Base-by-base conservation (phyloP, 2,888 invertebrate genomes). In the Apeira syringaria region DNA sequence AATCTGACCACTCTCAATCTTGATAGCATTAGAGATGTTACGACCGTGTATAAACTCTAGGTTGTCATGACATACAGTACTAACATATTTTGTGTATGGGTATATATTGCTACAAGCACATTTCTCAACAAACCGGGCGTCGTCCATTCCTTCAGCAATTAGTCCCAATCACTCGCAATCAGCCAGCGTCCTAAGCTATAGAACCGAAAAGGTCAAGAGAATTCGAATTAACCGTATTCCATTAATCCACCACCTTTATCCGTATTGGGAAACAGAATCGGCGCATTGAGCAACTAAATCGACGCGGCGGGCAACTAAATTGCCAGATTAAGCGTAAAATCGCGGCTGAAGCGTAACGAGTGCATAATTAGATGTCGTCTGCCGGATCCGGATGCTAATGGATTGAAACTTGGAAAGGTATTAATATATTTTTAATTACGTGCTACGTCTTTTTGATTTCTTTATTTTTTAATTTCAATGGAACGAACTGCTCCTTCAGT, bases 241-340 rank as follows among this genome's bases (percentile, higher is more conserved):
- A 37, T 34, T 41, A 41, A 38, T 41, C 34, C 34, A n/a, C 35
- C 41, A 37, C 41, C 41, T 41, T 38, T 36, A 35, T 45, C 36
- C 30, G 42, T n/a, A 13, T 27, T 13, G 13, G 10, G 27, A 6
- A 17, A 20, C 20, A 5, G 9, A 24, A 24, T 24, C 24, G 24
- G 3, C 17, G 29, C 8, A 29, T 29, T 17, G 17, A 29, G 29
- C 29, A 29, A 17, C 13, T 11, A 26, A 26, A 26, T 26, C 26
- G 32, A 7, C 20, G 24, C 11, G 9, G 43, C 46, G 37, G 43
- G 47, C 55, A 58, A 56, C 50, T 60, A 64, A 66, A 68, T 68
- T 59, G 64, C 56, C 34, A 59, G 64, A 71, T 68, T 69, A 68
- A 56, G 50, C 56, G 53, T 59, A 46, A 66, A 67, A 65, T 60